Conservation (phyloP, 2,113 vertebrate genomes). For the Entomyzon cyanotis region DNA sequence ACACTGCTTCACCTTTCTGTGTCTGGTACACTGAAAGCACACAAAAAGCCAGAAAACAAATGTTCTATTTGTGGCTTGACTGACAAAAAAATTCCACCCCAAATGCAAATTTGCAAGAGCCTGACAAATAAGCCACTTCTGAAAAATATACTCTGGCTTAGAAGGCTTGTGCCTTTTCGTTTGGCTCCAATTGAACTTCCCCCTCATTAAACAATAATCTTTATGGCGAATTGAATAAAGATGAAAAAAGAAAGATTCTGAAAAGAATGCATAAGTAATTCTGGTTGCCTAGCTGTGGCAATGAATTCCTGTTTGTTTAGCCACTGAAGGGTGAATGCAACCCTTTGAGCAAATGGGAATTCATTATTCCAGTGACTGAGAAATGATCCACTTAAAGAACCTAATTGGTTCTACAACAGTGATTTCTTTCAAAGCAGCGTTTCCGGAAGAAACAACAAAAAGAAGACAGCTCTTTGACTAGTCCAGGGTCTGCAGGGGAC, state of each 20-base stretch:
- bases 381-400: conserved; percentile 62
- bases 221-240: conserved; percentile 31
- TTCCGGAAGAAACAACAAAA: conserved; percentile 30
- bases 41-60: neutral
- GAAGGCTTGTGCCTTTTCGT: conserved; percentile 6
- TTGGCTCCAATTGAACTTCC: conserved; percentile 49
- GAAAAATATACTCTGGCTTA: conserved; percentile 14
- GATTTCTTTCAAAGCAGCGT: conserved; percentile 22
- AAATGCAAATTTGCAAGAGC: neutral
- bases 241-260: conserved; percentile 3
- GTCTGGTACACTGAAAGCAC: neutral
- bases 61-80: neutral
- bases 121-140: conserved; percentile 31
- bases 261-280: conserved; percentile 60
- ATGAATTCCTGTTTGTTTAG: conserved; percentile 70
- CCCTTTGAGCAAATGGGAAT: conserved; percentile 61
- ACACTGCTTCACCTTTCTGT: neutral
- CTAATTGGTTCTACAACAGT: conserved; percentile 56
- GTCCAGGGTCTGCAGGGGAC: neutral
- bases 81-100: neutral
- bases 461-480: conserved; percentile 53
- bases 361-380: conserved; percentile 55
- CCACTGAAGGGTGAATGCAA: conserved; percentile 49
- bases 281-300: conserved; percentile 38
- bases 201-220: conserved; percentile 45